These are phyloP conservation scores for Cygnus olor DNA, from an alignment of 2,797 vertebrate species.

Conservation along the genomic window DNA sequence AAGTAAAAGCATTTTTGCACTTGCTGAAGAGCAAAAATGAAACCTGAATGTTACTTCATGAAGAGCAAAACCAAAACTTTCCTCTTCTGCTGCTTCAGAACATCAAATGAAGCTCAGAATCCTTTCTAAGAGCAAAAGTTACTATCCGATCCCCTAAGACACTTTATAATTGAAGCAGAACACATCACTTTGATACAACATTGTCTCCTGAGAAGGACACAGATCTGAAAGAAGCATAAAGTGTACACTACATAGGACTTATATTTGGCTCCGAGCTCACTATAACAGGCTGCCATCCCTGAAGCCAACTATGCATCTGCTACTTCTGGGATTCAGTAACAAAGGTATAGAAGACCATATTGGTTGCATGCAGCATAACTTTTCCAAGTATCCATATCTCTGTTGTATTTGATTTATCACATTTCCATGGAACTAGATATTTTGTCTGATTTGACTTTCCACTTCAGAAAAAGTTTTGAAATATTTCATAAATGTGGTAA, in stretches of 20 bases:
- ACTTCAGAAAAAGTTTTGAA: background rate
- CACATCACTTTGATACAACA: rapidly evolving
- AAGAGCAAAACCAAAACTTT: background rate
- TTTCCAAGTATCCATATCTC: background rate
- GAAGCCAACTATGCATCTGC: background rate
- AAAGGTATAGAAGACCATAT: background rate
- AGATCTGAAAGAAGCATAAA: background rate
- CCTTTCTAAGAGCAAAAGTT: background rate
- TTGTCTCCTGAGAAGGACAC: background rate
- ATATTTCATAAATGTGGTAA: background rate
- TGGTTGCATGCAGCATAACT: background rate
- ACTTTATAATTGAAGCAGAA: background rate
- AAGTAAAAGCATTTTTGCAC: background rate
- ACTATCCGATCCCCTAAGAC: background rate
- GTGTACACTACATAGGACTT: background rate
- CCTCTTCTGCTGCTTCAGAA: background rate
- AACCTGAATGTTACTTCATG: background rate
- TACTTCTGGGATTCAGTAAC: background rate
- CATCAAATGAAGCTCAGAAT: background rate
- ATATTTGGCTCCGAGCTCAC: background rate
- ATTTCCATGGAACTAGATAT: background rate
- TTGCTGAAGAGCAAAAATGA: background rate
- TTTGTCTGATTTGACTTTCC: background rate
- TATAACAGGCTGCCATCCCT: background rate
- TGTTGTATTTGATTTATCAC: background rate